Evolutionary conservation across 2,113 vertebrate genomes (phyloP).

Genomic region (Noturus placidus): DNA sequence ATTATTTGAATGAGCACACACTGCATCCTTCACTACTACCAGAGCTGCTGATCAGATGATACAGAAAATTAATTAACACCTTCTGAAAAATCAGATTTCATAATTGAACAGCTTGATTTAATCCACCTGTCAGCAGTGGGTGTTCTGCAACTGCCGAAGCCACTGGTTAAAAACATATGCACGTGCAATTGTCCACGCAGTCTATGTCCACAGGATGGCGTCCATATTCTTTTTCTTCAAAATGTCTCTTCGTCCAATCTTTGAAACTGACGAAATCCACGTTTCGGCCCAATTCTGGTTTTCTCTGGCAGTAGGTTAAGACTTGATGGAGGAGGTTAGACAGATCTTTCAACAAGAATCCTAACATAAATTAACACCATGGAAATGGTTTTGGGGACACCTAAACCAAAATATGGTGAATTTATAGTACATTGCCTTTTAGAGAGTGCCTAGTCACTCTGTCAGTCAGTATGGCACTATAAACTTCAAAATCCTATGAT

Average conservation of each 20-base stretch:
- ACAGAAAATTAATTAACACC: background rate
- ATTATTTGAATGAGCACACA: background rate
- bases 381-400: background rate
- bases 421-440: background rate
- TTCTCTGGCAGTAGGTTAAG: background rate
- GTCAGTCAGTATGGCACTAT: background rate
- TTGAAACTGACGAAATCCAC: background rate
- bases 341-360: background rate
- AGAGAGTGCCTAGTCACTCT: background rate
- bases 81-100: background rate
- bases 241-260: background rate
- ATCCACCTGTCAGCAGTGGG: background rate
- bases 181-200: too few relatives aligned
- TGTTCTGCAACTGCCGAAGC: background rate
- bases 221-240: background rate
- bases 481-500: background rate
- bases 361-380: background rate
- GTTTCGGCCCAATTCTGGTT: background rate
- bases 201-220: conserved; percentile 8
- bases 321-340: background rate
- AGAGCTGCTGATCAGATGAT: background rate
- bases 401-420: background rate
- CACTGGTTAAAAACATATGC: background rate
- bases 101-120: background rate
- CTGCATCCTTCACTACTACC: background rate